Conservation (phyloP, 2,888 invertebrate genomes). For the Galerucella nymphaeae region DNA sequence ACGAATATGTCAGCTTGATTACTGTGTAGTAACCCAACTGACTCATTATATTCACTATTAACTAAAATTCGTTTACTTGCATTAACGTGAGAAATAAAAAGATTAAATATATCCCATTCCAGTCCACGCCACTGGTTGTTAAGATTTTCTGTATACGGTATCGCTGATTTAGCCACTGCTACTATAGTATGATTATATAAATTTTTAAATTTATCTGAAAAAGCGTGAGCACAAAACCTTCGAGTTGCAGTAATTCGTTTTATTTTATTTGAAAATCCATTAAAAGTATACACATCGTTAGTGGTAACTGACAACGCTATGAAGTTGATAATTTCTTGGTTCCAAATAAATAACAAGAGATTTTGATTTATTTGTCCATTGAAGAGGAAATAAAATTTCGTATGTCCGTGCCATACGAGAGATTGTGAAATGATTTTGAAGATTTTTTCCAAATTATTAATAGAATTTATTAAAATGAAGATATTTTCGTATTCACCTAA, state of each 20-base stretch:
- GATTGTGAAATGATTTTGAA: background rate
- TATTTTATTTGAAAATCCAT: slow-evolving; percentile 11
- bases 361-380: slow-evolving; percentile 2
- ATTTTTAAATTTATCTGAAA: slow-evolving; percentile 24
- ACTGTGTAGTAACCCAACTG: slow-evolving; percentile 7
- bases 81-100: slow-evolving; percentile 24
- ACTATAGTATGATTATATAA: slow-evolving; percentile 21
- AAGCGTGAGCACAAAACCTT: slow-evolving; percentile 11
- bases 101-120: slow-evolving; percentile 15
- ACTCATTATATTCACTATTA: slow-evolving; percentile 16
- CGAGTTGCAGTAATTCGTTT: background rate
- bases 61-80: slow-evolving; percentile 16
- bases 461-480: slow-evolving; percentile 18
- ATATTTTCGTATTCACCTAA: slow-evolving; percentile 12
- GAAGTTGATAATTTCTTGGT: slow-evolving; percentile 22
- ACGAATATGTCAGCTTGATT: slow-evolving; percentile 28
- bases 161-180: slow-evolving; percentile 2
- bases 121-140: slow-evolving; percentile 25
- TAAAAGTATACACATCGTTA: slow-evolving; percentile 18
- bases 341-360: slow-evolving; percentile 15
- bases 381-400: slow-evolving; percentile 20
- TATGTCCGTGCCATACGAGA: slow-evolving; percentile 6
- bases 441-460: slow-evolving; percentile 5
- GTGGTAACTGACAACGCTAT: slow-evolving; percentile 5
- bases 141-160: slow-evolving; percentile 11